These are phyloP conservation scores for Martes martes DNA, from an alignment of 2,113 vertebrate species.

Conservation along the genomic window DNA sequence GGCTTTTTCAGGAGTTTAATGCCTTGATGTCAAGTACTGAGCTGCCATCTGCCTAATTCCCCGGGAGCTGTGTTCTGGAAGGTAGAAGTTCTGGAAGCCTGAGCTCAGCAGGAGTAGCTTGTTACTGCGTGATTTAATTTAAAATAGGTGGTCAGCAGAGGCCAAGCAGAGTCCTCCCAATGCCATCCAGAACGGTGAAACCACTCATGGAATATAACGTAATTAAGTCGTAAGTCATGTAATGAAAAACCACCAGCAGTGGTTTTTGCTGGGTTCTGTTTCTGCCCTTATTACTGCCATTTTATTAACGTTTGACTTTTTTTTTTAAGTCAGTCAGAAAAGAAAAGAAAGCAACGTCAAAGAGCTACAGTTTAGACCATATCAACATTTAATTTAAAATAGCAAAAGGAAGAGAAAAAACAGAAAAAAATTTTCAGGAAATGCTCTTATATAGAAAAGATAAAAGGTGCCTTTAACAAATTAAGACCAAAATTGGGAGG, in stretches of 20 bases:
- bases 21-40: neutral
- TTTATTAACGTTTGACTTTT: neutral
- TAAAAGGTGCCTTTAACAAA: constrained; percentile 4
- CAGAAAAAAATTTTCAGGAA: neutral
- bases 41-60: neutral
- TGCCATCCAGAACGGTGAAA: constrained; percentile 28
- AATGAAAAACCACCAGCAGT: constrained; percentile 5
- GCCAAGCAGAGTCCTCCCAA: neutral
- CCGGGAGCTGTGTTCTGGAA: neutral
- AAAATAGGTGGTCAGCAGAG: neutral
- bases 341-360: neutral
- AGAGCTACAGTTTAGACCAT: neutral
- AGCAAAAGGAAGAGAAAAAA: neutral
- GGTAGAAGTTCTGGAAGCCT: neutral
- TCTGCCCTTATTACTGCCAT: neutral
- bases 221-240: neutral
- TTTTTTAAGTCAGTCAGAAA: neutral
- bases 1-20: neutral
- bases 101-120: neutral
- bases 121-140: constrained; percentile 14
- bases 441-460: neutral
- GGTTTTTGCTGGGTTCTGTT: neutral
- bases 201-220: neutral
- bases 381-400: neutral
- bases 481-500: neutral